Evolutionary conservation across 2,113 vertebrate genomes (phyloP), one percentile per base, ranked within the genome.

Genomic region (Cercopithecus mona): DNA sequence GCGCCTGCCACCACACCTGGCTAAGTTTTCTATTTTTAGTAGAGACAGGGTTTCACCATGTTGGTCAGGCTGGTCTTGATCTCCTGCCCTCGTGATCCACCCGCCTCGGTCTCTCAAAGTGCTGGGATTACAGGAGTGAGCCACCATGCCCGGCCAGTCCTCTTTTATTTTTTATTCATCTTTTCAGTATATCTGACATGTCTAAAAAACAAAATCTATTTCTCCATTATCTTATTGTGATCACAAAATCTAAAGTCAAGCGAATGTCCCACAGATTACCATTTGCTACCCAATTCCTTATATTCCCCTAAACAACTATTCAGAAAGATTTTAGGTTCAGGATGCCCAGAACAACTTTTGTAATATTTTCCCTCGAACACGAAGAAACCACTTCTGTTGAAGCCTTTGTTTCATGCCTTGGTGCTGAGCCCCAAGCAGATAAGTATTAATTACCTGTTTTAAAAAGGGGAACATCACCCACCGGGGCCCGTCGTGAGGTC

Each of bases 181-280:
- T 83, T 83, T 38, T 90, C 57, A 66, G 20, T 12, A 27, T 90
- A 96, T 68, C 23, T 93, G n/a, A 86, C n/a, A 96, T 32, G 2
- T n/a, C 40, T 90, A 92, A 55, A 52, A 86, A 83, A 94, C 5
- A 97, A 96, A 98, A 95, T 72, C 32, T 78, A 57, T 32, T 92
- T 38, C 78, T 86, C 94, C 95, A 0, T 1, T 43, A 32, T 94
- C 82, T 82, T 97, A 94, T 82, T 97, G 94, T 25, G 14, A 96
- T 30, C 30, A 93, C 35, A 78, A 61, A 48, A 64, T 0, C 3
- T 38, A 94, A 92, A 4, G 59, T 79, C 22, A 70, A 70, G 57
- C 11, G 50, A 18, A 79, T 96, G 93, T 57, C 17, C 45, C 61
- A 92, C 76, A 61, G 68, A 61, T 20, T 61, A 70, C 16, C 81